A percentile compares a stretch with the other conserved stretches of the same genome.
These are phyloP conservation scores for Montipora efflorescens DNA, from an alignment of 64 coral and sea anemone species.

Conservation along the genomic window DNA sequence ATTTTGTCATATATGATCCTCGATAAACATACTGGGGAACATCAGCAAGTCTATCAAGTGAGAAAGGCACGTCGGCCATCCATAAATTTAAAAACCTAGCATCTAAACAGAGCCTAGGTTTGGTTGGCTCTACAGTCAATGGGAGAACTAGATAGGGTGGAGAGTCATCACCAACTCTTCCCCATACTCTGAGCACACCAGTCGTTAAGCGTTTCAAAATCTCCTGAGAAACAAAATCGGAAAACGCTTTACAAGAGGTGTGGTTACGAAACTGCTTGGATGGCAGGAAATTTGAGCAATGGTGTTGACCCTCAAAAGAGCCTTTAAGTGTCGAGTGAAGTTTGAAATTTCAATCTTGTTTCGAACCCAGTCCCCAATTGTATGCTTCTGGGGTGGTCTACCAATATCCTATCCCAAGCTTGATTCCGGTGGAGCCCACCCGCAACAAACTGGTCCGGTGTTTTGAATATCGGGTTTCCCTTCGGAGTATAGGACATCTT, in stretches of 20 bases:
- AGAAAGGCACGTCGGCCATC: conserved; percentile 46
- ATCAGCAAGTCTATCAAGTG: conserved; percentile 15
- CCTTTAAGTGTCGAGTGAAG: conserved; percentile 10
- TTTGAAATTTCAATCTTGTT: conserved; percentile 38
- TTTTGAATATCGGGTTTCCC: conserved; percentile 15
- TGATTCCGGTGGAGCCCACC: conserved; percentile 16
- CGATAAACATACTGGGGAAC: conserved; percentile 33
- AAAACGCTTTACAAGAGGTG: conserved; percentile 17
- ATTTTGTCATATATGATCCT: conserved; percentile 20
- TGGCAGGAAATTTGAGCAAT: not conserved
- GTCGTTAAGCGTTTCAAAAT: not conserved
- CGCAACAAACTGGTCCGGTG: not conserved
- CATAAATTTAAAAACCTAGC: conserved; percentile 49
- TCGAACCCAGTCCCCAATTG: conserved; percentile 11
- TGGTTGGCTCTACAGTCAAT: conserved; percentile 35
- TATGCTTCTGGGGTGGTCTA: not conserved
- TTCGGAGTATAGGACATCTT: not conserved
- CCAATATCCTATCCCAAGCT: conserved; percentile 32
- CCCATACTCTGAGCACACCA: not conserved
- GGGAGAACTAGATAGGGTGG: conserved; percentile 37
- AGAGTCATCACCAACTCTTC: not conserved
- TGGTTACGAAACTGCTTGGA: not conserved
- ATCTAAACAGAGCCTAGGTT: conserved; percentile 26
- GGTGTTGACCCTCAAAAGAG: not conserved
- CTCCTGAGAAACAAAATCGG: not conserved